Evolutionary conservation across 1,140 invertebrate species (phyloP).

Genomic region (Metaphire vulgaris): DNA sequence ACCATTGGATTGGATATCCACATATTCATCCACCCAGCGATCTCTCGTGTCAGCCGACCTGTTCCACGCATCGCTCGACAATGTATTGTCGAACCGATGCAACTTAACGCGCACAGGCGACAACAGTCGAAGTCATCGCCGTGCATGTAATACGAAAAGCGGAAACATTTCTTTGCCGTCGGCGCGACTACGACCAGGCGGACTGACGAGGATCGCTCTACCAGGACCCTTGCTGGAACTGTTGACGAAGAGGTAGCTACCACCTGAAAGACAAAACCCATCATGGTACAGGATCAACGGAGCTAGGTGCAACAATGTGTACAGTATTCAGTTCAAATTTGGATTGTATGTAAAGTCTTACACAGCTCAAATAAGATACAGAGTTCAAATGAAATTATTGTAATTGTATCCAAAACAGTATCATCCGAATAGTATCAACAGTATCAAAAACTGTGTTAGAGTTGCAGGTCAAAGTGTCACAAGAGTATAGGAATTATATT

Average conservation of each 20-base stretch:
- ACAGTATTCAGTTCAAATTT: too few species aligned
- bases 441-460: too few species aligned
- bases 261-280: conserved; percentile 26
- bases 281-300: too few species aligned
- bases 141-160: conserved; percentile 24
- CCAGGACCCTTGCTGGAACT: neutral
- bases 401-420: too few species aligned
- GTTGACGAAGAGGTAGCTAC: conserved; percentile 23
- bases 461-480: too few species aligned
- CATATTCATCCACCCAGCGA: neutral
- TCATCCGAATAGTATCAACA: too few species aligned
- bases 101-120: conserved; percentile 14
- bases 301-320: too few species aligned
- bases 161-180: conserved; percentile 9
- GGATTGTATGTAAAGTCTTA: too few species aligned
- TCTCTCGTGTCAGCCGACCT: neutral
- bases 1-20: neutral
- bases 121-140: conserved; percentile 20
- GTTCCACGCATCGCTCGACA: neutral
- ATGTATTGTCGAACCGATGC: neutral
- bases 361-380: too few species aligned
- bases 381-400: too few species aligned
- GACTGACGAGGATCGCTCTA: conserved; percentile 14
- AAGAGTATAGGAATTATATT: too few species aligned
- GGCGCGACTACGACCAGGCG: conserved; percentile 5